Conservation (phyloP, 2,888 invertebrate species). For the Doris montereyensis region DNA sequence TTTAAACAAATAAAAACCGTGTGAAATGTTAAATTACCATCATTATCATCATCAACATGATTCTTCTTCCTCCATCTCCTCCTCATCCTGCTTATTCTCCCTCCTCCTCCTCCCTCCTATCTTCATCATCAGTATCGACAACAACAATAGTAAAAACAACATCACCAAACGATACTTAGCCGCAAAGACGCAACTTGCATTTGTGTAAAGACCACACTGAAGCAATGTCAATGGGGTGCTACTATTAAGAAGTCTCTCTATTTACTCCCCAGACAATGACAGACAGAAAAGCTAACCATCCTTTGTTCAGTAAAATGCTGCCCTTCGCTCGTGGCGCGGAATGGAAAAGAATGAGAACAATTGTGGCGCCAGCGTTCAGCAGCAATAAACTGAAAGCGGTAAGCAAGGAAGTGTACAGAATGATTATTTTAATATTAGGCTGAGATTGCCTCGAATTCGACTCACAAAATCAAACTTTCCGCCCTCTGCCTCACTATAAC, state of each 20-base stretch:
- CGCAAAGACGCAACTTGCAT: too few species aligned
- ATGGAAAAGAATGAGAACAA: slow-evolving; percentile 7
- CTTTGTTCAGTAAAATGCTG: slow-evolving; percentile 8
- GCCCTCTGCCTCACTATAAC: not conserved
- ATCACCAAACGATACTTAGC: too few species aligned
- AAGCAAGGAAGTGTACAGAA: not conserved
- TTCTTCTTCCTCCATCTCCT: too few species aligned
- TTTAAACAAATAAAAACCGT: too few species aligned
- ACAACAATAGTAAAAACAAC: too few species aligned
- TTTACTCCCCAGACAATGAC: not conserved
- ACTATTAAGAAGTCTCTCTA: not conserved
- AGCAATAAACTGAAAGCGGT: slow-evolving; percentile 1
- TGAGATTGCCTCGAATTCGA: not conserved
- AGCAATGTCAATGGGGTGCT: not conserved
- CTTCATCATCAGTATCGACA: too few species aligned
- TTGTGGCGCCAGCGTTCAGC: slow-evolving; percentile 4
- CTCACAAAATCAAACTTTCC: not conserved
- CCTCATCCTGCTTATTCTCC: too few species aligned
- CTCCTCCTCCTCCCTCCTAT: too few species aligned
- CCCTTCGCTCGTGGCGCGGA: slow-evolving; percentile 10
- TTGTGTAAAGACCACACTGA: too few species aligned
- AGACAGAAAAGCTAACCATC: slow-evolving; percentile 1
- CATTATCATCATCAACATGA: too few species aligned
- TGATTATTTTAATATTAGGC: not conserved
- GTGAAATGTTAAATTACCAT: too few species aligned